Percentiles rank a stretch among this genome's conserved stretches.
These are phyloP conservation scores for Ephydatia muelleri DNA, from an alignment of 37 sponge, comb jelly and placozoan genomes.

Conservation along the genomic window DNA sequence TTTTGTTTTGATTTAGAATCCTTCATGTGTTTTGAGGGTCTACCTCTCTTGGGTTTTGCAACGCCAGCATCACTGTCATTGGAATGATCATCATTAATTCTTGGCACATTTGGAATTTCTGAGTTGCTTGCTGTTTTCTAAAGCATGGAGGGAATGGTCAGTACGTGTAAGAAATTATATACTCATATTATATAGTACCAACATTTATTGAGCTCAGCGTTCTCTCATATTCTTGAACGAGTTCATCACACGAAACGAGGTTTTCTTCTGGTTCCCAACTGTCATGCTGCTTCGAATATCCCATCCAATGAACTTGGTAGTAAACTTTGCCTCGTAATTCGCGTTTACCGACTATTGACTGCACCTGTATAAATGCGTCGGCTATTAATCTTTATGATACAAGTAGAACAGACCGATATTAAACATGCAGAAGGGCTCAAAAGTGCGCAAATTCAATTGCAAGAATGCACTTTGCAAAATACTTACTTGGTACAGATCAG, in stretches of 20 bases:
- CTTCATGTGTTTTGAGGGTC: background rate
- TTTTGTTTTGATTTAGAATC: background rate
- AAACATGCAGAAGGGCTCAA: background rate
- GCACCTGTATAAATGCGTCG: conserved; percentile 22
- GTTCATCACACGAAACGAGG: conserved; percentile 39
- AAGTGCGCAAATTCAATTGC: background rate
- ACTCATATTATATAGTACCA: background rate
- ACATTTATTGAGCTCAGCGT: background rate
- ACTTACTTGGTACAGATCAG: background rate
- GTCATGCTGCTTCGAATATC: conserved; percentile 37
- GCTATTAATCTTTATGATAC: too few species aligned
- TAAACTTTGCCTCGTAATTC: conserved; percentile 6
- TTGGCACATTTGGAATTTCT: background rate
- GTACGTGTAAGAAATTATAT: background rate
- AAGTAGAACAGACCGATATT: too few species aligned
- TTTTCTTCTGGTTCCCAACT: conserved; percentile 78
- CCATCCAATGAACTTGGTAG: conserved; percentile 64
- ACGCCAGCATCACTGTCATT: background rate
- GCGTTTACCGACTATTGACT: conserved; percentile 31
- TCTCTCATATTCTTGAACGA: conserved; percentile 39
- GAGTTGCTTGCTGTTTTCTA: background rate
- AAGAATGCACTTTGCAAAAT: background rate
- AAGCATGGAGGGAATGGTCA: background rate
- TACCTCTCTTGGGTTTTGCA: background rate
- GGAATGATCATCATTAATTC: background rate